A percentile compares a stretch with the other conserved stretches of the same genome.
Evolutionary conservation across 2,888 invertebrate genomes (phyloP).

Genomic region (Hemithea aestivaria): DNA sequence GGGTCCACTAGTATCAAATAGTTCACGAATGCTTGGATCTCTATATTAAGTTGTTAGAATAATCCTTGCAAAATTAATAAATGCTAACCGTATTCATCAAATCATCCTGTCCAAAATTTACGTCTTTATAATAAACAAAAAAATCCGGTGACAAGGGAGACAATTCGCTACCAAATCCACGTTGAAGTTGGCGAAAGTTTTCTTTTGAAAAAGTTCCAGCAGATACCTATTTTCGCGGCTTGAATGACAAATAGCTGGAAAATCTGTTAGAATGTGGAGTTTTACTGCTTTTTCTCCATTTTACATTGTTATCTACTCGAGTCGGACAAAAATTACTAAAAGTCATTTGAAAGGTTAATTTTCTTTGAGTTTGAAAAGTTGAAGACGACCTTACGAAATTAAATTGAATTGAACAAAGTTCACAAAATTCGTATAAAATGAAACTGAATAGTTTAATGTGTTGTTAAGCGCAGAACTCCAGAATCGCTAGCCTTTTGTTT

Average conservation of each 20-base stretch:
- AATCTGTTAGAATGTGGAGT: constrained; percentile 11
- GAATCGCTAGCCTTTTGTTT: too few species aligned
- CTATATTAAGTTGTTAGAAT: too few species aligned
- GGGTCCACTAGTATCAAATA: too few species aligned
- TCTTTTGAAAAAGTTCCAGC: constrained; percentile 28
- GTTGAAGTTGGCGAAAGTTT: constrained; percentile 30
- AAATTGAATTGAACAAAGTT: too few species aligned
- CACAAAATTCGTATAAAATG: too few species aligned
- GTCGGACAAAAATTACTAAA: constrained; percentile 1
- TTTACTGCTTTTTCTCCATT: constrained; percentile 11
- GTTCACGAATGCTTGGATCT: too few species aligned
- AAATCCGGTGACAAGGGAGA: constrained; percentile 15
- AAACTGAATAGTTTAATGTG: too few species aligned
- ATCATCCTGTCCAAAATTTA: too few species aligned
- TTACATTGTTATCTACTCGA: constrained; percentile 7
- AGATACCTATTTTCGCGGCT: constrained; percentile 23
- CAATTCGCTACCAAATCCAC: constrained; percentile 25
- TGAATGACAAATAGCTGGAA: constrained; percentile 37
- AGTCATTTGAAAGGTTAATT: constrained; percentile 6
- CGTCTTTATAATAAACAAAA: not conserved
- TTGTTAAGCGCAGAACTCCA: too few species aligned
- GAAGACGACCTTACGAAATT: not conserved
- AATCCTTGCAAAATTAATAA: too few species aligned
- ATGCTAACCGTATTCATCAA: too few species aligned
- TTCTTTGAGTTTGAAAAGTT: constrained; percentile 1